These are phyloP conservation scores for Elmis aenea DNA, from an alignment of 2,888 invertebrate genomes.

Conservation along the genomic window DNA sequence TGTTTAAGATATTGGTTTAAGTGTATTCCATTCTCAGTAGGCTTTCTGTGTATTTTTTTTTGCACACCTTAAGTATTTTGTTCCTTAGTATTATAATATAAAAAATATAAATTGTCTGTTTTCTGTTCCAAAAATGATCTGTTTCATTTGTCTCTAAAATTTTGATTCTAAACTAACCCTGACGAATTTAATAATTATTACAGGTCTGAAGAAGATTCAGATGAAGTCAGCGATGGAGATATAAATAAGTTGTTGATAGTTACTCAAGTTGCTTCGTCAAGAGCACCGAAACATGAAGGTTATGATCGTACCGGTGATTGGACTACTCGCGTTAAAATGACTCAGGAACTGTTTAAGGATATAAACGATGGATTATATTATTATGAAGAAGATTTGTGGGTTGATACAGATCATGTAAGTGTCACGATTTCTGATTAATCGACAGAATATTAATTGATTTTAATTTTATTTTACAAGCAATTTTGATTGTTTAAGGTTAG, in stretches of 20 bases:
- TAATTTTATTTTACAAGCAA: slow-evolving; percentile 6
- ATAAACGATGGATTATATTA: slow-evolving; percentile 96
- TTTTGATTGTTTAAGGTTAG: slow-evolving; percentile 6
- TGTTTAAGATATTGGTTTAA: no score
- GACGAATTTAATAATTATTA: slow-evolving; percentile 10
- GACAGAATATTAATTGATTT: slow-evolving; percentile 3
- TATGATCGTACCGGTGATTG: slow-evolving; percentile 88
- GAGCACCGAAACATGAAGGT: slow-evolving; percentile 77
- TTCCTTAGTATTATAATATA: no score
- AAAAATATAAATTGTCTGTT: no score
- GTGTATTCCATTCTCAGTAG: no score
- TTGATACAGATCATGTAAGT: slow-evolving; percentile 53
- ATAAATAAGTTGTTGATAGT: slow-evolving; percentile 93
- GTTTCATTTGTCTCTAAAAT: no score
- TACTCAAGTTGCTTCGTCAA: slow-evolving; percentile 59
- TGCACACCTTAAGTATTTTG: no score
- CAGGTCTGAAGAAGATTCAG: slow-evolving; percentile 77
- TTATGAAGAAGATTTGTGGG: slow-evolving; percentile 94
- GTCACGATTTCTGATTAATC: slow-evolving; percentile 2
- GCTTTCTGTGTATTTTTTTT: no score
- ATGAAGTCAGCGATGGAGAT: slow-evolving; percentile 90
- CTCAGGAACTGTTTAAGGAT: slow-evolving; percentile 88
- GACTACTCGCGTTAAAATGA: slow-evolving; percentile 87
- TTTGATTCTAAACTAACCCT: slow-evolving; percentile 10
- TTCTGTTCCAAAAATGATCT: no score